Conservation (phyloP, 1,140 invertebrate species). For the Pararge aegeria region DNA sequence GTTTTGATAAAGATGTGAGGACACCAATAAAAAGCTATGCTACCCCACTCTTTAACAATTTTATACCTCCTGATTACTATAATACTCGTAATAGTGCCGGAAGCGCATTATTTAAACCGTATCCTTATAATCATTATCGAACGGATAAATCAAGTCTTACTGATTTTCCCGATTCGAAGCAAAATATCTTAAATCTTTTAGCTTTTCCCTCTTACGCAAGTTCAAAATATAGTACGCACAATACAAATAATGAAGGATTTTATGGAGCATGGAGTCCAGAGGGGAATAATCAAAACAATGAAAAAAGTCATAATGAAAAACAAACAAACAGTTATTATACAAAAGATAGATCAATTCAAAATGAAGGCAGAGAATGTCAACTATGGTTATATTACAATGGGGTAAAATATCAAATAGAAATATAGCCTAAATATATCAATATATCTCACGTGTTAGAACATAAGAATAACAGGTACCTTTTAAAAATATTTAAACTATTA, state of each 20-base stretch:
- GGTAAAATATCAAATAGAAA: constrained; percentile 49
- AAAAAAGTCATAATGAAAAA: background rate
- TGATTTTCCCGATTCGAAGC: background rate
- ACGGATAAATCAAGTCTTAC: background rate
- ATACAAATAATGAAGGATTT: background rate
- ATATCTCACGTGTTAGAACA: no score
- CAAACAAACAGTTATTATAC: background rate
- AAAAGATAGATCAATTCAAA: background rate
- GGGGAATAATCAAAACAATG: background rate
- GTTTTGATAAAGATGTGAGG: background rate
- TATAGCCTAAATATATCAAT: background rate
- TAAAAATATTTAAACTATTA: no score
- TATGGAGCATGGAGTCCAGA: background rate
- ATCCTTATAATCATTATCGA: background rate
- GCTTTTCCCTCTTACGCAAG: no score
- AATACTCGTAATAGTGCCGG: background rate
- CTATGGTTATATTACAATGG: constrained; percentile 62
- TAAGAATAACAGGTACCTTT: no score
- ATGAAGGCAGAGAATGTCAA: constrained; percentile 37
- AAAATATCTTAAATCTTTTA: background rate
- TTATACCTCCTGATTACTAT: background rate
- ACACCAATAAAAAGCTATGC: background rate
- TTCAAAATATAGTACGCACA: background rate
- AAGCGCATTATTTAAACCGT: background rate
- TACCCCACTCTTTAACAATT: background rate